A percentile compares a stretch with the other conserved stretches of the same genome.
phyloP scores from a whole-genome alignment of 2,888 invertebrate genomes.

The Drosophila hamatofila region DNA sequence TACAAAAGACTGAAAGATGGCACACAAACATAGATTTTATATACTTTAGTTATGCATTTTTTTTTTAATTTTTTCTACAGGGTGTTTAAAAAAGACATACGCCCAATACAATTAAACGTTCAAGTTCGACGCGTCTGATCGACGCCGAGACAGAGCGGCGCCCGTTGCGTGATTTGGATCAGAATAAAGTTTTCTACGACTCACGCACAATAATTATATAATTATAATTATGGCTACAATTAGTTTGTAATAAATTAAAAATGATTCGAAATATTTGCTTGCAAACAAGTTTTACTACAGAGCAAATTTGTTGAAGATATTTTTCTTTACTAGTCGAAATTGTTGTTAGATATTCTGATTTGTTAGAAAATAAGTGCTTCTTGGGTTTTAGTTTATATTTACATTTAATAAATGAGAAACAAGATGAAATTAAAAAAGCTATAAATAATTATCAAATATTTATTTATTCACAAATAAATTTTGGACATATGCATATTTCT shows the following conservation, averaged over 20 bases:
- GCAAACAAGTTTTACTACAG: not conserved
- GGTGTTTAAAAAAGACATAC: constrained; percentile 6
- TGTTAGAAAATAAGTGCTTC: no score
- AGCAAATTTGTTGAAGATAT: not conserved
- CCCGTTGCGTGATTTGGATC: constrained; percentile 7
- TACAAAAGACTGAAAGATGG: no score
- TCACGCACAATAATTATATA: constrained; percentile 3
- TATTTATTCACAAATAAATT: not conserved
- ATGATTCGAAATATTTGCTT: not conserved
- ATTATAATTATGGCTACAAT: not conserved
- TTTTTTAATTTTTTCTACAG: no score
- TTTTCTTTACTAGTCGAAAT: no score
- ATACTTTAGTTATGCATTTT: no score
- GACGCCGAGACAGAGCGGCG: constrained; percentile 25
- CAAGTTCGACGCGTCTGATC: constrained; percentile 50
- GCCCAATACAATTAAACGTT: constrained; percentile 31
- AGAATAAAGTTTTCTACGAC: constrained; percentile 1
- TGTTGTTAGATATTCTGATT: not conserved
- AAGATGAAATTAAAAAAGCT: not conserved
- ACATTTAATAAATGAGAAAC: not conserved
- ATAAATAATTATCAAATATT: not conserved
- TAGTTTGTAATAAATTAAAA: not conserved
- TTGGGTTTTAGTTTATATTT: no score
- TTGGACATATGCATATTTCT: not conserved
- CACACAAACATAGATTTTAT: no score